Percentiles rank a stretch among this genome's conserved stretches.
Conservation (phyloP, 2,797 vertebrate species). For the Carcharodon carcharias region DNA sequence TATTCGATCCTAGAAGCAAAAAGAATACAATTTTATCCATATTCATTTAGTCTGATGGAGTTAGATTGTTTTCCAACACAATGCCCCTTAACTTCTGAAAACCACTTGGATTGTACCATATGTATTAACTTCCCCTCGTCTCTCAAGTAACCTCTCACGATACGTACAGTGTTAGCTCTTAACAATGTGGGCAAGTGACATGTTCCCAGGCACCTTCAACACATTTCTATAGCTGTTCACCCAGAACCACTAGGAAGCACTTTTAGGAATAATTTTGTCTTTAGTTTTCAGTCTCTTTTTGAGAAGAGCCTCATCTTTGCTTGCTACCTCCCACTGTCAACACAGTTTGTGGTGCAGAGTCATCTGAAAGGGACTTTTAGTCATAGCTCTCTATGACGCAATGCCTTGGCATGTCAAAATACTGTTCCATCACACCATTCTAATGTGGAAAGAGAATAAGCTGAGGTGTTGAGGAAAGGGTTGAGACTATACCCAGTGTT, state of each 20-base stretch:
- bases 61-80: conserved; percentile 39
- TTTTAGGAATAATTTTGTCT: not conserved
- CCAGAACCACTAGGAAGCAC: not conserved
- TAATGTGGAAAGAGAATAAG: not conserved
- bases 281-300: not conserved
- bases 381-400: not conserved
- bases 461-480: not conserved
- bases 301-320: not conserved
- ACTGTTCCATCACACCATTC: not conserved
- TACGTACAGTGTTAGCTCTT: not conserved
- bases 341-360: not conserved
- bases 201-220: not conserved
- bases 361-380: not conserved
- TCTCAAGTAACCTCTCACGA: not conserved
- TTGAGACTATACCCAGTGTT: not conserved
- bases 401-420: not conserved
- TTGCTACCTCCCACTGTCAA: not conserved
- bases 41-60: not conserved
- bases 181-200: not conserved
- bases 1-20: conserved; percentile 71
- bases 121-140: not conserved
- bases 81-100: conserved; percentile 34
- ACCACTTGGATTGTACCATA: not conserved
- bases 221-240: not conserved
- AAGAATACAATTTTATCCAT: not conserved